Percentiles rank a stretch among this genome's conserved stretches.
Conservation (phyloP, 53 echinoderm and acorn worm species). For the Stichopus horrens region DNA sequence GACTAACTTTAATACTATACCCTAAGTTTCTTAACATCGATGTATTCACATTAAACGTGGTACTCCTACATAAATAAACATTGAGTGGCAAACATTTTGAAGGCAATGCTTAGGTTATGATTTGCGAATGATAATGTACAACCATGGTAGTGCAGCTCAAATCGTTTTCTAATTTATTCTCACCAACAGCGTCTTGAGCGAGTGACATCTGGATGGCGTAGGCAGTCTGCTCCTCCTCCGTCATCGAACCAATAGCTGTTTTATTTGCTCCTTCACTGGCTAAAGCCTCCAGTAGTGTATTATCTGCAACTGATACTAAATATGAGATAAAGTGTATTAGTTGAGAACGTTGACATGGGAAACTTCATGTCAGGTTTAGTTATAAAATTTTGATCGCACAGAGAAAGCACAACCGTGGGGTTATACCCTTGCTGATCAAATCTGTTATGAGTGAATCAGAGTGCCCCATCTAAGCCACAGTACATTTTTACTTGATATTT, state of each 20-base stretch:
- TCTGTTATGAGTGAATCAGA: too few species aligned
- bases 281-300: slow-evolving; percentile 4
- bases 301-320: slow-evolving; percentile 1
- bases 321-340: slow-evolving; percentile 1
- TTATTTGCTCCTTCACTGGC: slow-evolving; percentile 64
- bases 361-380: background rate
- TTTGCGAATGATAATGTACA: slow-evolving; percentile 6
- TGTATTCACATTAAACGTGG: background rate
- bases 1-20: too few species aligned
- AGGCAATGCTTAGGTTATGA: background rate
- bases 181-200: slow-evolving; percentile 28
- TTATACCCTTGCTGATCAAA: too few species aligned
- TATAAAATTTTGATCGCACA: slow-evolving; percentile 25
- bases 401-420: slow-evolving; percentile 9
- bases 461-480: too few species aligned
- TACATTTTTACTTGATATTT: too few species aligned
- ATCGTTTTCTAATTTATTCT: background rate
- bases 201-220: slow-evolving; percentile 96
- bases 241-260: slow-evolving; percentile 80
- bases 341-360: slow-evolving; percentile 16
- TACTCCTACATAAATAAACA: slow-evolving; percentile 7
- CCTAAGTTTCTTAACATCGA: background rate
- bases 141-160: slow-evolving; percentile 23
- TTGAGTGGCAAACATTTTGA: background rate
- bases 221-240: slow-evolving; percentile 93